Evolutionary conservation across 2,888 invertebrate species (phyloP), one percentile per base, ranked within the genome.

Genomic region (Acanthosoma haemorrhoidale): DNA sequence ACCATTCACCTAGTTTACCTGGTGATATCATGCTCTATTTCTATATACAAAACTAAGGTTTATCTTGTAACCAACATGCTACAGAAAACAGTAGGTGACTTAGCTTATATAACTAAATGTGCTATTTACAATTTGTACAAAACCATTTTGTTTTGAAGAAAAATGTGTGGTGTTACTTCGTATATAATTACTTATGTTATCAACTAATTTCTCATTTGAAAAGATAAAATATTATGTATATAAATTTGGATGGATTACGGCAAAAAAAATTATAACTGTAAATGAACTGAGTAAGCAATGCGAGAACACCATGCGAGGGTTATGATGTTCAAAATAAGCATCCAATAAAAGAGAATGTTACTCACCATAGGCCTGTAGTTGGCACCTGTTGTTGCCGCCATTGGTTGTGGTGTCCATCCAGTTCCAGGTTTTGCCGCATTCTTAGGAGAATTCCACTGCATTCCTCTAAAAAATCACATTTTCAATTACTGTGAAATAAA

Each of bases 401-500:
- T 91, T 39, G 92, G 92, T 81, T 93, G 92, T 73, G 92, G 92
- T 76, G 87, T 89, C 93, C 92, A 93, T 75, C 88, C 87, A 77
- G 73, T 71, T 59, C 72, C 83, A 39, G 90, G 85, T 83, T 92
- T 92, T 75, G 90, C 88, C 72, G 88, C 87, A 81, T 90, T 91
- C 84, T 92, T 92, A 74, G 92, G 92, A 72, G 92, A 92, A 81
- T 90, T 92, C 92, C 92, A 93, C 83, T 92, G 91, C 83, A 92
- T 89, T 78, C 91, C 90, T 83, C 92, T 92, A 78, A 76, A 78
- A 77, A 51, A 21, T n/a, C n/a, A n/a, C n/a, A n/a, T n/a, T n/a
- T n/a, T n/a, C n/a, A n/a, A n/a, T n/a, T n/a, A n/a, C 43, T 25
- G n/a, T n/a, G 0, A 25, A 25, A 29, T 51, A 25, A 39, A 39